Base-by-base conservation (phyloP, 2,888 invertebrate genomes). In the Lasioglossum morio region DNA sequence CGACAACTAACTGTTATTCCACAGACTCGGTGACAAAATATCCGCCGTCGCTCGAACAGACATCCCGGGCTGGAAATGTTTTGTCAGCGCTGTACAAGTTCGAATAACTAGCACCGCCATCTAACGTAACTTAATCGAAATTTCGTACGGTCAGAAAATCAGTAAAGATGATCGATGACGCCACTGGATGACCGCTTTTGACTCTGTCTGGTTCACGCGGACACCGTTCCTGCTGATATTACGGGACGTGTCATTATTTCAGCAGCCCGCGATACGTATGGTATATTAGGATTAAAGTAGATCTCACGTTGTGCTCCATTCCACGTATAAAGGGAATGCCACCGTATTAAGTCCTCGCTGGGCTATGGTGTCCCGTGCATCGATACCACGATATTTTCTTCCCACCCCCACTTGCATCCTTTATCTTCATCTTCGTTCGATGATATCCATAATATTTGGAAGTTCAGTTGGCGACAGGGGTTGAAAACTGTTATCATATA, bases 261-360 rank as follows among this genome's bases (percentile, higher is more conserved):
- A 74, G 73, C 91, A 60, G 83, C 82, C 60, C 79, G 57, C 86
- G 72, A 53, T 83, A 91, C 91, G 90, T 92, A 92, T 91, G 92
- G 90, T 92, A 93, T 93, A 93, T 93, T 92, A 92, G 93, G 93
- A 93, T 94, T 94, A 94, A 94, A 94, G 94, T 89, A 93, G 93
- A 94, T 92, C 91, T 89, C 90, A 89, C 92, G 91, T 90, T 92
- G 87, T 88, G 91, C 88, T 90, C 89, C 91, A 92, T 89, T 90
- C 93, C 90, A 90, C 89, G 91, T 92, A 91, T 94, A 94, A 94
- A 94, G 94, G 93, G 93, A 94, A 94, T 94, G 92, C 90, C 86
- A 91, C 93, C 92, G 92, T 94, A 94, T 94, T 92, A 93, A 93
- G 92, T 88, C 88, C 84, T 89, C 81, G 85, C 75, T 82, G 88